These are phyloP conservation scores for Emberiza fucata DNA, from an alignment of 2,113 vertebrate genomes.

Conservation along the genomic window DNA sequence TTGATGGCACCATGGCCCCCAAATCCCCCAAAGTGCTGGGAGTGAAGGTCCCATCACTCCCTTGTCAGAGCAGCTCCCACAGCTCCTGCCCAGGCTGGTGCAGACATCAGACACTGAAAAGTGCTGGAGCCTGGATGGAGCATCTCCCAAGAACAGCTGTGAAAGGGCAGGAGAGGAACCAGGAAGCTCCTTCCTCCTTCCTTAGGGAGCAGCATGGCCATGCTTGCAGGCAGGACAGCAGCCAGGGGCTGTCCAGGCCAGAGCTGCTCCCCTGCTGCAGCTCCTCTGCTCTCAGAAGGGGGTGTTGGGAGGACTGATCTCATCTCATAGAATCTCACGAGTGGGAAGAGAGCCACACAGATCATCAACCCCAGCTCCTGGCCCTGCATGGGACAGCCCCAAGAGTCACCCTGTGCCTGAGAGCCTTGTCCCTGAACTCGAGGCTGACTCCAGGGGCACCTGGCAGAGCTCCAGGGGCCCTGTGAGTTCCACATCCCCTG, in stretches of 20 bases:
- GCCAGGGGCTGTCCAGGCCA: not conserved
- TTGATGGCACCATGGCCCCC: fast-evolving
- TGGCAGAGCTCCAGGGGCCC: not conserved
- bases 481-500: not conserved
- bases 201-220: not conserved
- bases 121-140: not conserved
- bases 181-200: not conserved
- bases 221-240: not conserved
- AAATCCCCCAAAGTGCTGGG: fast-evolving
- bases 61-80: not conserved
- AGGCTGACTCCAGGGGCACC: not conserved
- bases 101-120: fast-evolving
- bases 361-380: not conserved
- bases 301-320: not conserved
- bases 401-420: not conserved
- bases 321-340: not conserved
- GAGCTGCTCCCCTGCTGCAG: not conserved
- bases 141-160: not conserved
- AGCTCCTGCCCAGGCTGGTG: not conserved
- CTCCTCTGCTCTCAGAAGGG: not conserved
- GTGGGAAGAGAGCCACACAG: not conserved
- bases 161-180: not conserved
- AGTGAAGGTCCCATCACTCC: fast-evolving
- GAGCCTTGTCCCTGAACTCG: fast-evolving
- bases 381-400: not conserved